Evolutionary conservation across 2,113 vertebrate species (phyloP).

Genomic region (Dascyllus trimaculatus): DNA sequence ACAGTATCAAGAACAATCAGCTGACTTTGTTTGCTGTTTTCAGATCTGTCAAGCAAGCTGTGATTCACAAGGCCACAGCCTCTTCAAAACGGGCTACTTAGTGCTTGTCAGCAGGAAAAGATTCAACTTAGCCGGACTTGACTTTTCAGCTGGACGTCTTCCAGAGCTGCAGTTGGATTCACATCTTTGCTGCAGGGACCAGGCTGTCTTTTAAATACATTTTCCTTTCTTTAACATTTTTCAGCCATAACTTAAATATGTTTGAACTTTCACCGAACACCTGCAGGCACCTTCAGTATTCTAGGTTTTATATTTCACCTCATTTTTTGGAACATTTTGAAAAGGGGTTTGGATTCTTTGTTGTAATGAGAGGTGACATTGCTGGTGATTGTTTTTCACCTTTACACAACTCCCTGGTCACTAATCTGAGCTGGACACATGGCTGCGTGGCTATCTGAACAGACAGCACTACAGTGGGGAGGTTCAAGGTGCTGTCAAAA

Average conservation of each 20-base stretch:
- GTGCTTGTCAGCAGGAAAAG: conserved; percentile 50
- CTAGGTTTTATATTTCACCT: not conserved
- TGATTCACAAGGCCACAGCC: conserved; percentile 49
- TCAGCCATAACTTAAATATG: not conserved
- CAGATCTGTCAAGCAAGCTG: conserved; percentile 59
- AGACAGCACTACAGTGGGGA: conserved; percentile 43
- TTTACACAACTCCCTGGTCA: conserved; percentile 11
- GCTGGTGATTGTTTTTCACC: conserved; percentile 10
- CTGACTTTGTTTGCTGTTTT: conserved; percentile 67
- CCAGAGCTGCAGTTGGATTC: conserved; percentile 34
- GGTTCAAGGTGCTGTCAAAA: conserved; percentile 73
- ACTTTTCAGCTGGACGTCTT: conserved; percentile 31
- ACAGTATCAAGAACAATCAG: conserved; percentile 70
- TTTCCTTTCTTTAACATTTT: conserved; percentile 26
- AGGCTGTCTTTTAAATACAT: not conserved
- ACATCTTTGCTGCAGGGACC: conserved; percentile 2
- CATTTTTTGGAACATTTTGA: not conserved
- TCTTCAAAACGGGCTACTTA: conserved; percentile 24
- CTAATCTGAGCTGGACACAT: conserved; percentile 7
- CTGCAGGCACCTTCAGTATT: too few species aligned
- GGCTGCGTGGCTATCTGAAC: conserved; percentile 55
- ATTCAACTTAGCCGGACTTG: conserved; percentile 34
- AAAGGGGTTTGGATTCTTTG: not conserved
- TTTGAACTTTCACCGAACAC: not conserved
- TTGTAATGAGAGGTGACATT: not conserved